Evolutionary conservation across 1,140 invertebrate species (phyloP).

Genomic region (Hestina assimilis): DNA sequence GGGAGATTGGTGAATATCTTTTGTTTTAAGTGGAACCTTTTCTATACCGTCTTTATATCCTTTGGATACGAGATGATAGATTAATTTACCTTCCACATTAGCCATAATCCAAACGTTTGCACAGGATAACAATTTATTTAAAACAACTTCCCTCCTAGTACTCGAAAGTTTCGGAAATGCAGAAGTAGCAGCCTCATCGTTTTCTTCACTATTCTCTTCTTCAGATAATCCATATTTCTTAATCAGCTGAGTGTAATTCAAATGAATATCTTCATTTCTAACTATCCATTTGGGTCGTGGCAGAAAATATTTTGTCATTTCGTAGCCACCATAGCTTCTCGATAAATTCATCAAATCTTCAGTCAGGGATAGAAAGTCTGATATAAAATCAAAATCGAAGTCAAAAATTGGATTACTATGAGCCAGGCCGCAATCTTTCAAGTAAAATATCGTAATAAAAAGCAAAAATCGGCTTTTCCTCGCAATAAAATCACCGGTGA

Average conservation of each 20-base stretch:
- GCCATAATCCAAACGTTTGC: background rate
- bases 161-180: background rate
- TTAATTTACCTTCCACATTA: background rate
- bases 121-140: background rate
- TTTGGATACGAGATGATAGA: background rate
- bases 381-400: constrained; percentile 17
- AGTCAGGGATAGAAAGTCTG: constrained; percentile 9
- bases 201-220: background rate
- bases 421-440: constrained; percentile 9
- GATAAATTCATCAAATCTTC: constrained; percentile 17
- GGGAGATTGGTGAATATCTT: background rate
- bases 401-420: constrained; percentile 15
- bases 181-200: background rate
- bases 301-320: constrained; percentile 6
- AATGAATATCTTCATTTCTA: constrained; percentile 5
- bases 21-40: background rate
- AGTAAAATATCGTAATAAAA: constrained; percentile 8
- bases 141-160: background rate
- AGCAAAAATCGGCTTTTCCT: constrained; percentile 19
- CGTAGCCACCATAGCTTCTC: constrained; percentile 5
- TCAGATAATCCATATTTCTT: constrained; percentile 6
- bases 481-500: constrained; percentile 13
- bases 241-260: constrained; percentile 1
- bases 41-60: background rate
- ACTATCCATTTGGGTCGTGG: constrained; percentile 5